Percentiles rank a stretch among this genome's conserved stretches.
Evolutionary conservation across 2,888 invertebrate genomes (phyloP).

Genomic region (Hypomecis punctinalis): DNA sequence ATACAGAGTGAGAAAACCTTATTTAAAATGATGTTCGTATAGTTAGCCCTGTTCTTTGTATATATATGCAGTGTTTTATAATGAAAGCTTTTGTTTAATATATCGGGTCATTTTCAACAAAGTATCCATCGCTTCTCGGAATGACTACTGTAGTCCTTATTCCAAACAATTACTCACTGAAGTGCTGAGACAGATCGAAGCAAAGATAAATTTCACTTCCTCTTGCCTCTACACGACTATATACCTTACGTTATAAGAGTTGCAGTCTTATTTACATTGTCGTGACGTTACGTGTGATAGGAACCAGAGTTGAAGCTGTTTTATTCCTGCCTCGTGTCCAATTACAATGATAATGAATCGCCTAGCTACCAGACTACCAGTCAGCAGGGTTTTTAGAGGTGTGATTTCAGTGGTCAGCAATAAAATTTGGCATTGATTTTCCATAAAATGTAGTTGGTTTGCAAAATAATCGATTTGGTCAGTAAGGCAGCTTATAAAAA

Average conservation of each 20-base stretch:
- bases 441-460: too few relatives aligned
- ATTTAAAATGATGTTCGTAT: too few relatives aligned
- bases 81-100: too few relatives aligned
- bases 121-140: constrained; percentile 11
- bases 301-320: constrained; percentile 59
- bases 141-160: constrained; percentile 27
- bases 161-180: constrained; percentile 54
- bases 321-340: constrained; percentile 70
- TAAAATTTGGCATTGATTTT: too few relatives aligned
- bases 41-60: too few relatives aligned
- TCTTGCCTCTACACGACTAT: constrained; percentile 33
- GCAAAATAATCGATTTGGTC: too few relatives aligned
- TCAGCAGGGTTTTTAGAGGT: constrained; percentile 51
- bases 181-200: constrained; percentile 51
- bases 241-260: constrained; percentile 36
- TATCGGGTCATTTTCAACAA: constrained; percentile 5
- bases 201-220: constrained; percentile 48
- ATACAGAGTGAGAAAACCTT: too few relatives aligned
- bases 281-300: constrained; percentile 47
- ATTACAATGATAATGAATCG: constrained; percentile 74
- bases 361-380: constrained; percentile 57
- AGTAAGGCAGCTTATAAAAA: too few relatives aligned
- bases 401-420: too few relatives aligned
- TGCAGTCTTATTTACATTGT: constrained; percentile 45
- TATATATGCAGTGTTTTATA: too few relatives aligned